phyloP scores from a whole-genome alignment of 2,113 vertebrate species.

The Sylvicapra grimmia region DNA sequence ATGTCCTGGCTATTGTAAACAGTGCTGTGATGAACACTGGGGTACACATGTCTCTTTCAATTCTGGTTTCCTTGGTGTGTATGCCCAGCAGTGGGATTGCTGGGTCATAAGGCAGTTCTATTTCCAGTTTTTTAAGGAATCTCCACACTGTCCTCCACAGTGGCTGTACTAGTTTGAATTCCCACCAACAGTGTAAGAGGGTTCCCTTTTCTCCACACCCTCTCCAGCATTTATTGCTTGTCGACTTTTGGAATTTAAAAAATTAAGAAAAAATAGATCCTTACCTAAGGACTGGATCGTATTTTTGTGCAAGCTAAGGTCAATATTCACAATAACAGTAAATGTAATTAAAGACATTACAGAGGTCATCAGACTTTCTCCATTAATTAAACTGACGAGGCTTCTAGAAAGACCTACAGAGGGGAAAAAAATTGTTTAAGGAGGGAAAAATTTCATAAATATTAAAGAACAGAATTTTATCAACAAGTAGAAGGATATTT shows the following conservation, averaged over 20 bases:
- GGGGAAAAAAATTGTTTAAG: not conserved
- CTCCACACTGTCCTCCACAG: too few relatives aligned
- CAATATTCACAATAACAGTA: not conserved
- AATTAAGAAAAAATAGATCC: not conserved
- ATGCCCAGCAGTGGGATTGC: too few relatives aligned
- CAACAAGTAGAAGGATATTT: not conserved
- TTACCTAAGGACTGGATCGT: constrained; percentile 10
- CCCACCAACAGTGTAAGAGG: too few relatives aligned
- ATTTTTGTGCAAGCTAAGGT: fast-evolving
- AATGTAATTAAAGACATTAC: constrained; percentile 38
- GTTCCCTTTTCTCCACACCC: too few relatives aligned
- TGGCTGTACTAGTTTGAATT: too few relatives aligned
- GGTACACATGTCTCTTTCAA: too few relatives aligned
- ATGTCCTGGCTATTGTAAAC: too few relatives aligned
- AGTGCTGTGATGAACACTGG: too few relatives aligned
- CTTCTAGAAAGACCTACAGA: constrained; percentile 62
- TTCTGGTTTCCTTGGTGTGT: too few relatives aligned
- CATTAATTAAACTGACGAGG: constrained; percentile 63
- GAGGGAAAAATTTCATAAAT: not conserved
- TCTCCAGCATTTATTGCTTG: too few relatives aligned
- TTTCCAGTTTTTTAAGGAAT: too few relatives aligned
- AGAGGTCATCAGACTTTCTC: constrained; percentile 58
- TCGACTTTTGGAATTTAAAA: not conserved
- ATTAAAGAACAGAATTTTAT: constrained; percentile 1
- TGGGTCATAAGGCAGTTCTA: too few relatives aligned